Evolutionary conservation across 2,113 vertebrate genomes (phyloP), one percentile per base, ranked within the genome.

Genomic region (Podarcis muralis): DNA sequence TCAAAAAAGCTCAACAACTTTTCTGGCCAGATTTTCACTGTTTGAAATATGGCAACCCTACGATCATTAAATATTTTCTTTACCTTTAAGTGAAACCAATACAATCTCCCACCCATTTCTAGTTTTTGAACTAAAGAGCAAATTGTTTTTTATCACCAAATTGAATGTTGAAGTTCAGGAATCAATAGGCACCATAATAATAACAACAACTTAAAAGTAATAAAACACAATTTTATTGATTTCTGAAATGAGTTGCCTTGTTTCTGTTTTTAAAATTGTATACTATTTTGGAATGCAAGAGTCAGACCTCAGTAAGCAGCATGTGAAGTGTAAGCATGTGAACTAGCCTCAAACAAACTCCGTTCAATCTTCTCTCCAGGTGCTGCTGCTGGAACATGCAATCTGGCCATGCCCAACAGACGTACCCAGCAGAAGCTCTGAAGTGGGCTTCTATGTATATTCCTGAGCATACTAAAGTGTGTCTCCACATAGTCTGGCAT

Each of bases 101-200:
- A 9, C 20, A 69, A 72, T 80, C 48, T 82, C 69, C 43, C 27
- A 65, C 3, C 1, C 57, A n/a, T 87, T 75, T 81, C 35, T 74
- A 87, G 35, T 71, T 82, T 87, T 81, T 53, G 43, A 83, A 62
- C 13, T 1, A 53, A 83, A 77, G 37, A 57, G 87, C 83, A 25
- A 83, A 88, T 88, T 35, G 40, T 65, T 53, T 53, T 85, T 75
- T 48, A 82, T 88, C 80, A 65, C 57, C 71, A 83, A 32, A 87
- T 75, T 83, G 87, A 83, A 76, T 88, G 35, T 48, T 76, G 57
- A 76, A 20, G 53, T 88, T 88, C 57, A 83, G 37, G 18, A 83
- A 83, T 83, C 40, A 65, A 88, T 77, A 83, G 71, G 57, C 35
- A 86, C 32, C 62, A 65, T 71, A 83, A 77, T 35, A 83, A 77